A percentile compares a stretch with the other conserved stretches of the same genome.
Conservation (phyloP, 2,888 invertebrate genomes). For the Crepidodera aurea region DNA sequence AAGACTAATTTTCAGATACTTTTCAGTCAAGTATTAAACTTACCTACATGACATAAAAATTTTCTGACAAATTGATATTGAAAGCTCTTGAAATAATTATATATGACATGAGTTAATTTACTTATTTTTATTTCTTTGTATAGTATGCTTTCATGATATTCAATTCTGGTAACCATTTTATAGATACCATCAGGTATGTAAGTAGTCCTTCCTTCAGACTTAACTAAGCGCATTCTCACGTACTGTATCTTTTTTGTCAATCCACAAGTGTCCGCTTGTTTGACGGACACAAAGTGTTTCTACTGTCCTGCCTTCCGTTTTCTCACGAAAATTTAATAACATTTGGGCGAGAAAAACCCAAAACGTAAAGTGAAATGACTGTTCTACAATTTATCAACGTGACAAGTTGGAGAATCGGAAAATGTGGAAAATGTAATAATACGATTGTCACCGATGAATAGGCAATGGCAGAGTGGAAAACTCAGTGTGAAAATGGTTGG, state of each 20-base stretch:
- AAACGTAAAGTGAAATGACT: slow-evolving; percentile 33
- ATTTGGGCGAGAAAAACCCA: slow-evolving; percentile 28
- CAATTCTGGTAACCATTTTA: too few species aligned
- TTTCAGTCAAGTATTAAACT: too few species aligned
- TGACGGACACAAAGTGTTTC: slow-evolving; percentile 8
- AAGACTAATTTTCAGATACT: too few species aligned
- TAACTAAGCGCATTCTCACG: not conserved
- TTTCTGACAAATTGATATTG: too few species aligned
- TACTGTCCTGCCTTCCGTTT: not conserved
- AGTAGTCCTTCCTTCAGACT: too few species aligned
- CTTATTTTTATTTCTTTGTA: too few species aligned
- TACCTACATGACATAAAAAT: too few species aligned
- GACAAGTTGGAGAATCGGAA: slow-evolving; percentile 26
- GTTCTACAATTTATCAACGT: slow-evolving; percentile 35
- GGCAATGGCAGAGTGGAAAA: slow-evolving; percentile 25
- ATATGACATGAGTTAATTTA: too few species aligned
- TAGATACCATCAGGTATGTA: too few species aligned
- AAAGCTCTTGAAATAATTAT: too few species aligned
- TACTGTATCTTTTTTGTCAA: not conserved
- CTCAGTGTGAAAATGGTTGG: slow-evolving; percentile 24
- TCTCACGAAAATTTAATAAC: slow-evolving; percentile 30
- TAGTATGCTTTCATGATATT: too few species aligned
- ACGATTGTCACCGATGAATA: slow-evolving; percentile 44
- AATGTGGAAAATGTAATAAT: slow-evolving; percentile 39
- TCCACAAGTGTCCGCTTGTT: slow-evolving; percentile 20